phyloP scores from a whole-genome alignment of 2,797 vertebrate species.

The Sylvilagus floridanus region DNA sequence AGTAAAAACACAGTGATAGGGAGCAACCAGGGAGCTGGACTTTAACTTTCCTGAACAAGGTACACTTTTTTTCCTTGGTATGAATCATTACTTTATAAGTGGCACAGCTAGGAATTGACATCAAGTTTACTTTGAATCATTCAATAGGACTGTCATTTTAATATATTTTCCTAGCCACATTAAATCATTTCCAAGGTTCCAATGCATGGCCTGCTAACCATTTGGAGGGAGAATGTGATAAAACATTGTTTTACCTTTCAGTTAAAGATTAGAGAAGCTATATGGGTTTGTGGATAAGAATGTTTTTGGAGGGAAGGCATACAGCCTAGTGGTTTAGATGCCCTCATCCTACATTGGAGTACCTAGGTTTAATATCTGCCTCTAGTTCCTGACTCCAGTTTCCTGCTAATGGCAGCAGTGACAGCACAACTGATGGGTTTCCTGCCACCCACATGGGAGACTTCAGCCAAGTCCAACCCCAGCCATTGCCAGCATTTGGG shows the following conservation, averaged over 20 bases:
- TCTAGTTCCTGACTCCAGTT: too few relatives aligned
- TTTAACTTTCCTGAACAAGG: constrained; percentile 2
- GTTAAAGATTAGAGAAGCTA: constrained; percentile 15
- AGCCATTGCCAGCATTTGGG: too few relatives aligned
- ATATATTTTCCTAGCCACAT: constrained; percentile 7
- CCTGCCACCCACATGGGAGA: too few relatives aligned
- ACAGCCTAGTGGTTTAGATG: too few relatives aligned
- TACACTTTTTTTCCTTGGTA: background rate
- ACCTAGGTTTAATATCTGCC: too few relatives aligned
- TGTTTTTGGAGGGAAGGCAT: too few relatives aligned
- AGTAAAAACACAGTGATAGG: background rate
- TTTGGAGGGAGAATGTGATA: background rate
- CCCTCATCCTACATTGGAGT: too few relatives aligned
- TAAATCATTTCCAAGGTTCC: constrained; percentile 30
- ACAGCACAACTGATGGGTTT: too few relatives aligned
- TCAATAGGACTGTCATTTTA: background rate
- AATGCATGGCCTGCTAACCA: background rate
- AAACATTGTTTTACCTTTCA: background rate
- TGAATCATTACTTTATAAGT: constrained; percentile 24
- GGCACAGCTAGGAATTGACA: background rate
- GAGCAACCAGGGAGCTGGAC: background rate
- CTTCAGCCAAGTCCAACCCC: too few relatives aligned
- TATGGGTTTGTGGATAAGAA: background rate
- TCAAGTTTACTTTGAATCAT: constrained; percentile 28
- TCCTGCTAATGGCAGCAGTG: too few relatives aligned